Evolutionary conservation across 2,888 invertebrate genomes (phyloP).

Genomic region (Cantharis lateralis): DNA sequence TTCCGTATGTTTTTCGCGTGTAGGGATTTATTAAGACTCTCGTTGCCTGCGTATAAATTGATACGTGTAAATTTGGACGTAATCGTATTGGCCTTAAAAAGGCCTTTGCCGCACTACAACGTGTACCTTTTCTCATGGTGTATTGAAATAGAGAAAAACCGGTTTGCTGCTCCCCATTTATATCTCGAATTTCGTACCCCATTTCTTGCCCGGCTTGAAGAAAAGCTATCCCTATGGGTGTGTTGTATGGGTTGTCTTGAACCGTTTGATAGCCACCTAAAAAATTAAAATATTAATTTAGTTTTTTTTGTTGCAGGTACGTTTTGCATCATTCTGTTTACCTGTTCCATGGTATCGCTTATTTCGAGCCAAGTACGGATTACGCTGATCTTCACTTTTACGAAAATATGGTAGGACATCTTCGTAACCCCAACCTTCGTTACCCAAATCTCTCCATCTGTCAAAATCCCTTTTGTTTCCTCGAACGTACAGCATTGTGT

Average conservation of each 20-base stretch:
- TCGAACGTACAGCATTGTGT: slow-evolving; percentile 89
- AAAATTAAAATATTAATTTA: slow-evolving; percentile 38
- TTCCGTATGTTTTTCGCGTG: slow-evolving; percentile 73
- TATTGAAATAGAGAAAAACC: slow-evolving; percentile 87
- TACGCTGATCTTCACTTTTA: slow-evolving; percentile 86
- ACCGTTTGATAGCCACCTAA: slow-evolving; percentile 77
- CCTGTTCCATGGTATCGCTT: slow-evolving; percentile 74
- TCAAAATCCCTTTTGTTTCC: slow-evolving; percentile 88
- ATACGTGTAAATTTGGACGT: slow-evolving; percentile 80
- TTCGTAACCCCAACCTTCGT: slow-evolving; percentile 86
- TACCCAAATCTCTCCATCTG: slow-evolving; percentile 84
- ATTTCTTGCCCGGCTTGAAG: slow-evolving; percentile 90
- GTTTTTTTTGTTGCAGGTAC: slow-evolving; percentile 27
- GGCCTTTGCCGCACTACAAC: slow-evolving; percentile 85
- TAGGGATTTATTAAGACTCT: slow-evolving; percentile 70
- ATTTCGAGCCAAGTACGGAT: slow-evolving; percentile 81
- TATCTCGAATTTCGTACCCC: slow-evolving; percentile 85
- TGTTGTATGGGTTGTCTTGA: slow-evolving; percentile 78
- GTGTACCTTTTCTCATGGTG: slow-evolving; percentile 83
- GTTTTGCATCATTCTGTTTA: slow-evolving; percentile 44
- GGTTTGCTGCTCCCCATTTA: slow-evolving; percentile 85
- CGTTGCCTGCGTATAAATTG: slow-evolving; percentile 80
- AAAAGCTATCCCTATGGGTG: slow-evolving; percentile 83
- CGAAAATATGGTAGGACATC: slow-evolving; percentile 82
- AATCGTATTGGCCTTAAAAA: slow-evolving; percentile 79